Evolutionary conservation across 2,888 invertebrate species (phyloP).

Genomic region (Panzeria rudis): DNA sequence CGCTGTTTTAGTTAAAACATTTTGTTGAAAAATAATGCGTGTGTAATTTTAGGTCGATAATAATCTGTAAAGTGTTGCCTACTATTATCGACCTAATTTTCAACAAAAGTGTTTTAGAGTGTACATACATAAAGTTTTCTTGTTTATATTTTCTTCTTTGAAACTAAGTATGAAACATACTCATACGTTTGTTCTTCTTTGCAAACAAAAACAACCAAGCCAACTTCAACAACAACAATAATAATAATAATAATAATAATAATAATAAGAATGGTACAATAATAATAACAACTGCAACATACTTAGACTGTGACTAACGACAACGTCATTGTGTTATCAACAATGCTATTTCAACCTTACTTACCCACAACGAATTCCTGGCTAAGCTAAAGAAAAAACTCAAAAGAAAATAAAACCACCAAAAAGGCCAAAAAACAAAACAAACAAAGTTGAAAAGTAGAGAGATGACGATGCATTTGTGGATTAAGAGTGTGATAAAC

Average conservation of each 20-base stretch:
- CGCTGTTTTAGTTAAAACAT: too few relatives aligned
- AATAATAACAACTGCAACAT: slow-evolving; percentile 49
- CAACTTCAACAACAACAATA: slow-evolving; percentile 45
- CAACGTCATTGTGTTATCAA: slow-evolving; percentile 73
- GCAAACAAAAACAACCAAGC: slow-evolving; percentile 47
- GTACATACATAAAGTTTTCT: slow-evolving; percentile 39
- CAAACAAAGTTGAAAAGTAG: slow-evolving; percentile 45
- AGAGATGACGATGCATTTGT: slow-evolving; percentile 70
- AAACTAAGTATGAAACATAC: slow-evolving; percentile 26
- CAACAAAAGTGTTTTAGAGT: too few relatives aligned
- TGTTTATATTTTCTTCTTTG: slow-evolving; percentile 19
- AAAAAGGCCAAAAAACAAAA: not conserved
- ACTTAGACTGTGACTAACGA: slow-evolving; percentile 71
- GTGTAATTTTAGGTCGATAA: too few relatives aligned
- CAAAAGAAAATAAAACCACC: slow-evolving; percentile 48
- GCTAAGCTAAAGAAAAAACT: slow-evolving; percentile 58
- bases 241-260: slow-evolving; percentile 49
- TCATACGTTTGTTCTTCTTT: slow-evolving; percentile 24
- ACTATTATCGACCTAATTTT: too few relatives aligned
- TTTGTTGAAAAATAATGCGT: too few relatives aligned
- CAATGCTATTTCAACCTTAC: slow-evolving; percentile 74
- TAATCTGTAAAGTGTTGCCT: too few relatives aligned
- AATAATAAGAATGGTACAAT: slow-evolving; percentile 9
- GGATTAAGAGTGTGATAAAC: slow-evolving; percentile 72
- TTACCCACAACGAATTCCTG: slow-evolving; percentile 74